A percentile compares a stretch with the other conserved stretches of the same genome.
Conservation (phyloP, 2,113 vertebrate species). For the Pterocles gutturalis region DNA sequence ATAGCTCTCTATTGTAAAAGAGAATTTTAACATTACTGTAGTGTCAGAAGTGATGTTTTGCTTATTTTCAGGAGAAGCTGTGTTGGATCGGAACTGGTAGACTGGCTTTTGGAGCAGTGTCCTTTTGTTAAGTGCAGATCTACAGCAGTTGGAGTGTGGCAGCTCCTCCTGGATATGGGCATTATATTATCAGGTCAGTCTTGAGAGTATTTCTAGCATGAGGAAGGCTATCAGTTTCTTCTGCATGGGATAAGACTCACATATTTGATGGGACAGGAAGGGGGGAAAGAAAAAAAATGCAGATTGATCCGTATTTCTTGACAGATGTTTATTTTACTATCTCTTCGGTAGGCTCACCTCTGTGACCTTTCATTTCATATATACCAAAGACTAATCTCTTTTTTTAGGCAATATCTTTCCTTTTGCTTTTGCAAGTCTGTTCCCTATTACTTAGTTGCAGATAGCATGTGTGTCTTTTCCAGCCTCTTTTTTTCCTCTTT, state of each 20-base stretch:
- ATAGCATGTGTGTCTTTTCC: rapidly evolving
- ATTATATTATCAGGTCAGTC: conserved; percentile 92
- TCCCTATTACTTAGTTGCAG: not conserved
- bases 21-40: not conserved
- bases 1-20: not conserved
- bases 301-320: not conserved
- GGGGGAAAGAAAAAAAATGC: not conserved
- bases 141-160: conserved; percentile 91
- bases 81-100: conserved; percentile 93
- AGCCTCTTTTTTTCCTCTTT: not conserved
- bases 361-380: conserved; percentile 37
- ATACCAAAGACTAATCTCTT: not conserved
- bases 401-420: not conserved
- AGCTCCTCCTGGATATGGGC: conserved; percentile 94
- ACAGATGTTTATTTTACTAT: not conserved
- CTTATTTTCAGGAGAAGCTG: conserved; percentile 88
- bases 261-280: not conserved
- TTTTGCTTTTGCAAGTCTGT: not conserved
- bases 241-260: not conserved
- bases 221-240: not conserved
- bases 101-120: conserved; percentile 95
- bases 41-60: not conserved
- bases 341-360: not conserved
- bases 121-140: conserved; percentile 91
- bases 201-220: not conserved